Evolutionary conservation across 2,113 vertebrate genomes (phyloP), one percentile per base, ranked within the genome.

Genomic region (Romanogobio albipinnatus): DNA sequence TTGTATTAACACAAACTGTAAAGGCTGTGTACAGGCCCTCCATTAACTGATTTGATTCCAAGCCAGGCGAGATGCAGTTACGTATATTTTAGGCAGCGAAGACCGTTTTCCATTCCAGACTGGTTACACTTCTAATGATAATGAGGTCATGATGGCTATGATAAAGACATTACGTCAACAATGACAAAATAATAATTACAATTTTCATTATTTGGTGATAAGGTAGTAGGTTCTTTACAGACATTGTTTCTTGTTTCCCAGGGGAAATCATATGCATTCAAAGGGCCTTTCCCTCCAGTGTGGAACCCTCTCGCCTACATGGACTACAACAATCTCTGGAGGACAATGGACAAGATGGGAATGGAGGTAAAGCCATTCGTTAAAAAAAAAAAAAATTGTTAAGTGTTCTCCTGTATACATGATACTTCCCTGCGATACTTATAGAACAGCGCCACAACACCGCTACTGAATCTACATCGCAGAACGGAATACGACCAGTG

Each of bases 321-420:
- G 93, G 98, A 99, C 94, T 95, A 95, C 92, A 99, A 97, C 92
- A 98, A 98, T 92, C 91, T 99, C 0, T 99, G 95, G 94, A 96
- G 97, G 89, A 98, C 95, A 0, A 94, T 99, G 92, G 98, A 99
- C 89, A 87, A 96, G 86, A 99, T 99, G 98, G 98, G 98, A 29
- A 87, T 90, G 88, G 97, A 99, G 97, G 98, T 99, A 95, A 87
- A 61, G 24, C 33, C 45, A 53, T 53, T 53, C 47, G 10, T 9
- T 39, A 3, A 33, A 33, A 14, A 64, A n/a, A 29, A 26, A 4
- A 14, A 6, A 74, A n/a, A 14, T 13, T 29, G 17, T 49, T n/a
- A n/a, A 51, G 13, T 51, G 45, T 75, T 75, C 22, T 49, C n/a
- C 45, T 13, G n/a, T 22, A 24, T 47, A 47, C 6, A 7, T 39